Percentiles rank a stretch among this genome's conserved stretches.
These are phyloP conservation scores for Chymomyza caudatula DNA, from an alignment of 2,888 invertebrate species.

Conservation along the genomic window DNA sequence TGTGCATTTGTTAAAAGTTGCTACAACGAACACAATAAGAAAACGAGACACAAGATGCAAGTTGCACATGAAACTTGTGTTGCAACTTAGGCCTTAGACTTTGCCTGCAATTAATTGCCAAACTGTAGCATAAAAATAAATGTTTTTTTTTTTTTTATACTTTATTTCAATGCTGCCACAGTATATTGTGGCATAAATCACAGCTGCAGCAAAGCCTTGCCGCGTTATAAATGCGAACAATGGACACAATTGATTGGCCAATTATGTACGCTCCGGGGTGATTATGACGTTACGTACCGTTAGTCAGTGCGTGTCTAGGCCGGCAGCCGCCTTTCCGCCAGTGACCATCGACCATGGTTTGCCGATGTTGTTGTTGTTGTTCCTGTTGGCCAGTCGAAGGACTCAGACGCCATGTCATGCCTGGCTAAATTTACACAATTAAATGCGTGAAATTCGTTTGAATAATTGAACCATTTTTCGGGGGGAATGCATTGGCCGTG, in stretches of 20 bases:
- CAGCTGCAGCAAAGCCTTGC: background rate
- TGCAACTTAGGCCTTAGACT: constrained; percentile 23
- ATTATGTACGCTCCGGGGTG: constrained; percentile 76
- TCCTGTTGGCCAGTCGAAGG: background rate
- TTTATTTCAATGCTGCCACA: background rate
- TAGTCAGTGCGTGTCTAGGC: constrained; percentile 33
- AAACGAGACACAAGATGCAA: constrained; percentile 41
- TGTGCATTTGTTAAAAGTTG: constrained; percentile 69
- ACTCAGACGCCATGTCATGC: constrained; percentile 37
- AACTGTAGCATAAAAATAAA: constrained; percentile 25
- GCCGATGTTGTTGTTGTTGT: constrained; percentile 30
- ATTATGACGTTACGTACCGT: constrained; percentile 74
- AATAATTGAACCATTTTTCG: constrained; percentile 70
- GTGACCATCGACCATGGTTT: constrained; percentile 15
- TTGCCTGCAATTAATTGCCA: constrained; percentile 9
- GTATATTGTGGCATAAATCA: constrained; percentile 8
- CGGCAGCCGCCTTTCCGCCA: background rate
- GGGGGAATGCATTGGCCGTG: background rate
- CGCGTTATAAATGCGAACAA: constrained; percentile 73
- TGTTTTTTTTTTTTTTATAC: constrained; percentile 27
- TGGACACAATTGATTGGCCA: constrained; percentile 78
- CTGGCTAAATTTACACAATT: constrained; percentile 73
- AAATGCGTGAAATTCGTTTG: constrained; percentile 71
- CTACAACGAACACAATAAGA: constrained; percentile 33
- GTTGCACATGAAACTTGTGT: constrained; percentile 58